Conservation (phyloP, 2,888 invertebrate species). For the Tridacna crocea region DNA sequence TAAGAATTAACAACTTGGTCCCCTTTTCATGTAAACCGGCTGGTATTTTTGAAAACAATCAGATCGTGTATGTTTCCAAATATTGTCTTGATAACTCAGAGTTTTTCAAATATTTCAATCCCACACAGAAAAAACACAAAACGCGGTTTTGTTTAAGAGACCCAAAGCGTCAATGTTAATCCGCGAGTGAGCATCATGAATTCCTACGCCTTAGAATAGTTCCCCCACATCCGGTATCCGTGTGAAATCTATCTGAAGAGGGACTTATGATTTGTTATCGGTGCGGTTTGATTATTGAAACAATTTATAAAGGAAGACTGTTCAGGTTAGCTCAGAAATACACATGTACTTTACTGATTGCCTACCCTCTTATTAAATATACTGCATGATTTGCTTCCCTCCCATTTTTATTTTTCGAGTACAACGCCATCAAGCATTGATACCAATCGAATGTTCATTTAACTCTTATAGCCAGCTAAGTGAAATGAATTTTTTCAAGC, state of each 20-base stretch:
- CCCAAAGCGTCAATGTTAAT: slow-evolving; percentile 33
- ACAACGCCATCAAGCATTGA: no score
- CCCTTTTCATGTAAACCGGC: no score
- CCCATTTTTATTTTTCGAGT: no score
- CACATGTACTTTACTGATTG: not conserved
- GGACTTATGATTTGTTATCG: slow-evolving; percentile 24
- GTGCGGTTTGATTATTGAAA: slow-evolving; percentile 21
- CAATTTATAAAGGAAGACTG: slow-evolving; percentile 13
- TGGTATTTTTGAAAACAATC: not conserved
- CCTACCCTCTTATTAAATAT: not conserved
- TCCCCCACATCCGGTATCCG: slow-evolving; percentile 23
- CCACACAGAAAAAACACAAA: slow-evolving; percentile 27
- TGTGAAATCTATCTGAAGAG: slow-evolving; percentile 12
- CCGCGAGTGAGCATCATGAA: slow-evolving; percentile 28
- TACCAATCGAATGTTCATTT: no score
- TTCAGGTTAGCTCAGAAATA: not conserved
- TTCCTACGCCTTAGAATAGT: slow-evolving; percentile 31
- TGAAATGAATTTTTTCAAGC: no score
- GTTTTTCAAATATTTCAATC: slow-evolving; percentile 29
- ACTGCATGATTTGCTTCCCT: no score
- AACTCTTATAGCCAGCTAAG: no score
- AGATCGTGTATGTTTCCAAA: slow-evolving; percentile 7
- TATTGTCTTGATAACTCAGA: slow-evolving; percentile 29
- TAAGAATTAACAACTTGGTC: no score
- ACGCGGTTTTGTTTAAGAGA: slow-evolving; percentile 41